Percentiles rank a stretch among this genome's conserved stretches.
These are phyloP conservation scores for Drosophila sp. DNA, from an alignment of 1,140 invertebrate species.

Conservation along the genomic window DNA sequence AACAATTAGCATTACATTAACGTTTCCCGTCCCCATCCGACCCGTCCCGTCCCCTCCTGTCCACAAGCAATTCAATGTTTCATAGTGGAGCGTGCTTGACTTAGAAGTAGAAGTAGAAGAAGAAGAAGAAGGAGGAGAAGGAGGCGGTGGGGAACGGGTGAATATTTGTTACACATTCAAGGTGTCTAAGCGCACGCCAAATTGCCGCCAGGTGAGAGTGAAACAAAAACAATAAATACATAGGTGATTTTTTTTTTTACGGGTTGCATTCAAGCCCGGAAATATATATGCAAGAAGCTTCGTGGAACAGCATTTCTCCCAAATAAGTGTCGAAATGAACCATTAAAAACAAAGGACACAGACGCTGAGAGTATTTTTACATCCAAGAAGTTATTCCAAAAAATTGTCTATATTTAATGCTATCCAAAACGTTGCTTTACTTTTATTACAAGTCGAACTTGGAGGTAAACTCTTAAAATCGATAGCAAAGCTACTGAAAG, in stretches of 20 bases:
- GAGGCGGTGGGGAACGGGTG: background rate
- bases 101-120: too few species aligned
- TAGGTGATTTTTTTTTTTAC: background rate
- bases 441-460: too few species aligned
- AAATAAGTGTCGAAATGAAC: too few species aligned
- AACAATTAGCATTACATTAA: conserved; percentile 66
- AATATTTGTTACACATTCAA: conserved; percentile 66
- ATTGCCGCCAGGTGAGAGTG: conserved; percentile 18
- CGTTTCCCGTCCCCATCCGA: conserved; percentile 7
- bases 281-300: conserved; percentile 3
- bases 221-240: conserved; percentile 15
- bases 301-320: background rate
- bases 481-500: too few species aligned
- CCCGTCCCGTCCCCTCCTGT: background rate
- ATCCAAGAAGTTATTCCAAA: too few species aligned
- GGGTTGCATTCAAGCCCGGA: background rate
- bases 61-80: conserved; percentile 44
- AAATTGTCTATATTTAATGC: too few species aligned
- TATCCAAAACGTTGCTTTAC: too few species aligned
- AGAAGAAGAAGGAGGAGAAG: background rate
- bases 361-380: too few species aligned
- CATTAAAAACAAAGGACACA: too few species aligned
- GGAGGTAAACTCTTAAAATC: too few species aligned
- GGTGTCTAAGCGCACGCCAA: conserved; percentile 34
- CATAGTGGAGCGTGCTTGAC: background rate